Base-by-base conservation (phyloP, 2,888 invertebrate genomes). In the Lasius platythorax region DNA sequence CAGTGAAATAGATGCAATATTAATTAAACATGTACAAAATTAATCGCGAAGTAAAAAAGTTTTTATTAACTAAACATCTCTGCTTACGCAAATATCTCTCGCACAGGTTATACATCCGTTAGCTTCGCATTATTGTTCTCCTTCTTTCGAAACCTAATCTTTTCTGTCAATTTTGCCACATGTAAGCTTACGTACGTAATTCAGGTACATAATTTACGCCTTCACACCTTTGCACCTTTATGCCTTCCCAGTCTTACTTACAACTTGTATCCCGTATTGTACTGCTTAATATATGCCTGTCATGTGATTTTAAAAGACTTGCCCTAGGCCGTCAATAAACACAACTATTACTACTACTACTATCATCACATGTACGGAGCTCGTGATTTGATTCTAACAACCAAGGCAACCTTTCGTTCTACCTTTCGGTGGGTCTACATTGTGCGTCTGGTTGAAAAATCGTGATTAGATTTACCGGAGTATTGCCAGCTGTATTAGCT, bases 271-370 rank as follows among this genome's bases (percentile, higher is more conserved):
- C n/a, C 30, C 63, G 53, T 37, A 78, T 78, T 78, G 68, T 30
- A 40, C 53, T 40, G 68, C 67, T 78, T 78, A 76, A 76, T 76
- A 64, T 66, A 50, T 53, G 37, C 75, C 75, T 76, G 64, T 76
- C 75, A 68, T 68, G 68, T 67, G 56, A 64, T 64, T 64, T 76
- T 64, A 64, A 46, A 50, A 78, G 78, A 40, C 53, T 56, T 43
- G 56, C 68, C 68, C 78, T 78, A 68, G 67, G 68, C 68, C 68
- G 68, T 68, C 78, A 56, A 78, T 67, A 78, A 78, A 78, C 56
- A 78, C 56, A 15, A 53, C 78, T 56, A 78, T 67, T 78, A 76
- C 50, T 28, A 37, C 9, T 37, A 72, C 56, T 33, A 72, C 15
- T 15, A 53, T n/a, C 53, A n/a, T 53, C 53, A 53, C n/a, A 64